Evolutionary conservation across 1,140 invertebrate genomes (phyloP), one percentile per base, ranked within the genome.

Genomic region (Chymomyza costata): DNA sequence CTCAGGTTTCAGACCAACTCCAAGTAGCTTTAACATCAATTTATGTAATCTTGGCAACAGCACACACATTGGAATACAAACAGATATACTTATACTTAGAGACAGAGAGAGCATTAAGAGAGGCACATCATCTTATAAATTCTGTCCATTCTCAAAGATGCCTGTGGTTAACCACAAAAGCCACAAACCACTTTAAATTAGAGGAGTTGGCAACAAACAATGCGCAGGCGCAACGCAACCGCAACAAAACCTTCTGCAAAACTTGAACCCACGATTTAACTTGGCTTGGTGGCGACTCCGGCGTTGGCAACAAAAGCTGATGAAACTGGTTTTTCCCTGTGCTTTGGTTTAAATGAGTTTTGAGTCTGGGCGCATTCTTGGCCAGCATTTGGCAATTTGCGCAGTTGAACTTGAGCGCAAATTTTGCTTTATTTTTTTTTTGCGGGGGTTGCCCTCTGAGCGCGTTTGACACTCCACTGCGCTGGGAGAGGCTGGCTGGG

Each of bases 111-210:
- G n/a, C 21, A 1, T 14, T 37, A 41, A 16, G 30, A 44, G 58
- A 44, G 59, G 76, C 73, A 78, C 73, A 78, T 78, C 71, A 78
- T 78, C 71, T 78, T 78, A 78, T 78, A 78, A 80, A 80, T 78
- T 78, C 56, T 54, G 73, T 67, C 71, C 37, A 73, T 80, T 78
- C 43, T 49, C 49, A 25, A 55, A 62, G 65, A 68, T 76, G 71
- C 73, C 73, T 67, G 71, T 67, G 71, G 71, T 78, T 80, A 80
- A 64, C 71, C 71, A 53, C 71, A 78, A 44, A 78, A 47, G 55
- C 38, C 28, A 34, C 13, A 25, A 30, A 40, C 34, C 45, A 54
- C 56, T 59, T 60, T 54, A 51, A 60, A 55, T 65, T 61, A 56
- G 57, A 59, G 50, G 41, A 38, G 40, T 25, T 5, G 21, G 21